Evolutionary conservation across 2,888 invertebrate species (phyloP).

Genomic region (Dynastes hyllus): DNA sequence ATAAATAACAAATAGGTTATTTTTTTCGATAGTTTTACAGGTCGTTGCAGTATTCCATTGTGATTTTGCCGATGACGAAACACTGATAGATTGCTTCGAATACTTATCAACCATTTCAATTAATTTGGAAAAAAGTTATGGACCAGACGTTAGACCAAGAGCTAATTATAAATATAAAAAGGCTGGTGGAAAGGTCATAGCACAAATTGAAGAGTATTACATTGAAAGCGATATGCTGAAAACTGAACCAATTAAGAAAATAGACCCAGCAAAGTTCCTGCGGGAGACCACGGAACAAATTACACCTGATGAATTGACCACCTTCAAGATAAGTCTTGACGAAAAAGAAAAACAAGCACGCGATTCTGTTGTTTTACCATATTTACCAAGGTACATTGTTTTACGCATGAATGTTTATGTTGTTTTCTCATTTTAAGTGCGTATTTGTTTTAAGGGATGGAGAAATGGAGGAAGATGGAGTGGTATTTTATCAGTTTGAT

Average conservation of each 20-base stretch:
- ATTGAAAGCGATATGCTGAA: constrained; percentile 66
- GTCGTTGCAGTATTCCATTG: constrained; percentile 69
- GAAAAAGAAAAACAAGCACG: constrained; percentile 77
- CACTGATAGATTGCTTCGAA: constrained; percentile 71
- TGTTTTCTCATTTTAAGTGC: background rate
- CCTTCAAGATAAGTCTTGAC: constrained; percentile 79
- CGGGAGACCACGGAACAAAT: constrained; percentile 62
- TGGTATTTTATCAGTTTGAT: constrained; percentile 85
- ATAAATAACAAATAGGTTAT: constrained; percentile 44
- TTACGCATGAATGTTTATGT: background rate
- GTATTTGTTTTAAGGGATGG: constrained; percentile 50
- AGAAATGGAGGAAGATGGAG: constrained; percentile 70
- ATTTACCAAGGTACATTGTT: constrained; percentile 70
- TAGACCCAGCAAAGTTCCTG: constrained; percentile 64
- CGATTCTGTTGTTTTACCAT: constrained; percentile 77
- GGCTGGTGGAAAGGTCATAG: constrained; percentile 72
- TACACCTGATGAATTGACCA: constrained; percentile 73
- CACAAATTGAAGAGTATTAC: constrained; percentile 67
- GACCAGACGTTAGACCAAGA: constrained; percentile 62
- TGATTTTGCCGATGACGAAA: constrained; percentile 71
- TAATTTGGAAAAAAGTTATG: constrained; percentile 68
- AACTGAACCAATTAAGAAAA: constrained; percentile 65
- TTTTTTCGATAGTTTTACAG: constrained; percentile 61
- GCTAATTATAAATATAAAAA: constrained; percentile 71
- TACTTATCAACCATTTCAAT: constrained; percentile 69